These are phyloP conservation scores for Chrysopa pallens DNA, from an alignment of 1,140 invertebrate species.

Conservation along the genomic window DNA sequence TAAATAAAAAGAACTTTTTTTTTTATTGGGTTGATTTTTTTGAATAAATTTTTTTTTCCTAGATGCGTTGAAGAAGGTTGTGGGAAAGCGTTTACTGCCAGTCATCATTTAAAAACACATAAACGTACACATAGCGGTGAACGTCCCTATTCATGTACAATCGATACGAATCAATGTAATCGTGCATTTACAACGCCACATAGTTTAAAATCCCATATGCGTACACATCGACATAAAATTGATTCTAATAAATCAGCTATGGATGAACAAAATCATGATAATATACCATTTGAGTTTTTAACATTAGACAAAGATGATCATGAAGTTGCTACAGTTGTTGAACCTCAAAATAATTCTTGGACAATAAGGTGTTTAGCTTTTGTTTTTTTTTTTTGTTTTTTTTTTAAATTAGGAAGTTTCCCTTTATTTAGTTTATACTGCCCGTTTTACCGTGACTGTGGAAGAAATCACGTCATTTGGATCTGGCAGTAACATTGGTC, in stretches of 20 bases:
- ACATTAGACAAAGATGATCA: no score
- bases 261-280: conserved; percentile 3
- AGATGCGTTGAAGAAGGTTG: conserved; percentile 70
- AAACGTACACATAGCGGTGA: conserved; percentile 52
- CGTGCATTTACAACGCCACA: conserved; percentile 59
- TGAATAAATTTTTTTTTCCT: conserved; percentile 12
- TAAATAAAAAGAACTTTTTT: no score
- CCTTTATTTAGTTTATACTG: no score
- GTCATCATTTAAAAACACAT: conserved; percentile 85
- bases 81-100: conserved; percentile 80
- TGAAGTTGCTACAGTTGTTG: no score
- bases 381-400: no score
- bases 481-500: no score
- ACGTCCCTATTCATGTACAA: conserved; percentile 58
- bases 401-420: no score
- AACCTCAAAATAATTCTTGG: no score
- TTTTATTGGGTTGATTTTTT: background rate
- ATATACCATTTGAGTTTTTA: conserved; percentile 1
- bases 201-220: conserved; percentile 60
- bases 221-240: conserved; percentile 31
- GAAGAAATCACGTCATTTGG: no score
- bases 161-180: conserved; percentile 44
- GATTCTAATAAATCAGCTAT: background rate
- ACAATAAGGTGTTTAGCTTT: no score
- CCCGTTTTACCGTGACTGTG: no score